Evolutionary conservation across 2,113 vertebrate species (phyloP).

Genomic region (Casuarius casuarius): DNA sequence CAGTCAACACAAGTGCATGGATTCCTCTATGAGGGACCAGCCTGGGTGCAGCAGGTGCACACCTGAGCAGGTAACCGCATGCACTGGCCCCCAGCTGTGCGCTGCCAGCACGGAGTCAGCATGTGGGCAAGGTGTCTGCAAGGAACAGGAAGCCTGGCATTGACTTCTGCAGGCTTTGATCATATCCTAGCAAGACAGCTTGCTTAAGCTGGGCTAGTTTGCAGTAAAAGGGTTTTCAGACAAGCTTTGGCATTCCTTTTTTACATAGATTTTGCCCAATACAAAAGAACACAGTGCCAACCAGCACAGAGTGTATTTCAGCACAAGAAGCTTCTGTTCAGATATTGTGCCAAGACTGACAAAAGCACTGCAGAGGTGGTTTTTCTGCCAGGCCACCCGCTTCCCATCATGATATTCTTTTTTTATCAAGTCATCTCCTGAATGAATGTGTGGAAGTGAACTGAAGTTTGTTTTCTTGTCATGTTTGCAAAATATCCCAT

Average conservation of each 20-base stretch:
- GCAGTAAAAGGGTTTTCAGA: not conserved
- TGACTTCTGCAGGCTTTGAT: not conserved
- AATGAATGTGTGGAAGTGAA: not conserved
- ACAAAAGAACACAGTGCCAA: not conserved
- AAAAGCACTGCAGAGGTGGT: not conserved
- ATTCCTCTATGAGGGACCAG: not conserved
- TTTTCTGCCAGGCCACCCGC: not conserved
- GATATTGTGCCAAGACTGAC: not conserved
- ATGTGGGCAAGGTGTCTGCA: not conserved
- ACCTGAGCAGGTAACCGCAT: not conserved
- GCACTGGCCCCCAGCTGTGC: not conserved
- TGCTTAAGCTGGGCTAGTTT: not conserved
- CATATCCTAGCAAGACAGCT: not conserved
- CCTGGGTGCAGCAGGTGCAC: constrained; percentile 19
- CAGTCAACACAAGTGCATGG: not conserved
- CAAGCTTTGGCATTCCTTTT: not conserved
- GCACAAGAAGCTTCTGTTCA: not conserved
- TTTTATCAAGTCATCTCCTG: not conserved
- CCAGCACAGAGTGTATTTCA: not conserved
- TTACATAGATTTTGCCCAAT: not conserved
- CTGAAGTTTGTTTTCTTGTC: not conserved
- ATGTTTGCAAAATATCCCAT: not conserved
- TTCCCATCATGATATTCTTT: constrained; percentile 28
- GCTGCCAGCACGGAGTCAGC: not conserved
- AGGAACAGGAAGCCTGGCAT: not conserved